Evolutionary conservation across 2,113 vertebrate genomes (phyloP).

Genomic region (Mus pahari): DNA sequence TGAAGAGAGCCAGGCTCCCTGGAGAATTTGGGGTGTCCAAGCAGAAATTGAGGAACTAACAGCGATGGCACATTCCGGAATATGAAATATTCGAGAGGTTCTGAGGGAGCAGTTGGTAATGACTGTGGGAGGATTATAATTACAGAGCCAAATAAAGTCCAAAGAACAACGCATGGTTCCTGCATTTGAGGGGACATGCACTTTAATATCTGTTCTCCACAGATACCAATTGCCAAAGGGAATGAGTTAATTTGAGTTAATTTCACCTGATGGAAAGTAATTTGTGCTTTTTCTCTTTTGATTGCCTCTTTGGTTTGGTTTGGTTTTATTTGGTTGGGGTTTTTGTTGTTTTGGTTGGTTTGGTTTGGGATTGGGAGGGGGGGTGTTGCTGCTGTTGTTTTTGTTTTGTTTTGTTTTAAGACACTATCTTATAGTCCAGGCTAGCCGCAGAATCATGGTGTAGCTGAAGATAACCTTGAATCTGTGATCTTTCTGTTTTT

Average conservation of each 20-base stretch:
- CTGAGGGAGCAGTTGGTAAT: no score
- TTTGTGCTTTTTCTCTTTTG: not conserved
- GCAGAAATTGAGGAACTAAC: not conserved
- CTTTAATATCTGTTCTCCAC: not conserved
- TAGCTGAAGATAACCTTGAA: not conserved
- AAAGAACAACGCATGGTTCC: not conserved
- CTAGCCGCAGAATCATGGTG: not conserved
- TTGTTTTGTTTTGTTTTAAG: not conserved
- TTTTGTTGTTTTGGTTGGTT: not conserved
- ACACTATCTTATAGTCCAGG: not conserved
- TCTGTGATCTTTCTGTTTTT: not conserved
- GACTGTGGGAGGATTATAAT: not conserved
- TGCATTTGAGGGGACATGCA: not conserved
- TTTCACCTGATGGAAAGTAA: not conserved
- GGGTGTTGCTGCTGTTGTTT: not conserved
- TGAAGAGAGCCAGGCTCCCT: not conserved
- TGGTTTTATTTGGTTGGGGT: not conserved
- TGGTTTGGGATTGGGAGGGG: no score
- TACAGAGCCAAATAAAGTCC: not conserved
- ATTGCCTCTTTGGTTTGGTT: not conserved
- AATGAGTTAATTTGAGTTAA: not conserved
- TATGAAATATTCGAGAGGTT: not conserved
- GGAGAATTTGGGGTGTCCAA: not conserved
- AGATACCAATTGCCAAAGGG: not conserved
- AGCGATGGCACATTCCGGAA: not conserved